Conservation (phyloP, 2,113 vertebrate genomes). For the Bos indicus region DNA sequence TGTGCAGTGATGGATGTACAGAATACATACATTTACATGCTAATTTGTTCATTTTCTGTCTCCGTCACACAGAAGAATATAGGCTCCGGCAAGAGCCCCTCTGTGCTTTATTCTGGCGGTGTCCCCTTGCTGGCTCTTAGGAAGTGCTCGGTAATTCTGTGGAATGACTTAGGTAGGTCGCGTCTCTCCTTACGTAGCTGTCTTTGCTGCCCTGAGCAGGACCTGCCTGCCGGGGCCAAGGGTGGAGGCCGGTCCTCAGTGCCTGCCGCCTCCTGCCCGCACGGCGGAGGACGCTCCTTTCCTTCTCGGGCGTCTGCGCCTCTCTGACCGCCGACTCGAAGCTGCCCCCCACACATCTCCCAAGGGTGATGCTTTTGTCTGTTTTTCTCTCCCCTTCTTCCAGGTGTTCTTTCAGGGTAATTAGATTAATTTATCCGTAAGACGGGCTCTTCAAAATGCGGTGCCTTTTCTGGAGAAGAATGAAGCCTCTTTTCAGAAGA, state of each 20-base stretch:
- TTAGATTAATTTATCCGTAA: not conserved
- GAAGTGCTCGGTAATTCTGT: not conserved
- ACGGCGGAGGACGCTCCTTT: rapidly evolving
- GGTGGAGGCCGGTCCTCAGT: not conserved
- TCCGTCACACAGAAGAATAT: not conserved
- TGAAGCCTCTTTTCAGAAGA: not conserved
- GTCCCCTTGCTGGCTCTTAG: not conserved
- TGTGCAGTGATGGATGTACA: not conserved
- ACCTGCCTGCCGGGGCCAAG: not conserved
- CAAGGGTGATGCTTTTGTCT: not conserved
- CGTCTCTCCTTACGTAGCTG: not conserved
- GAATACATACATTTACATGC: no score
- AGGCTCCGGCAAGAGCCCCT: not conserved
- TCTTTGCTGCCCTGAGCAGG: not conserved
- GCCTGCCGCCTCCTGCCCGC: not conserved
- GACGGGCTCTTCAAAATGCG: not conserved
- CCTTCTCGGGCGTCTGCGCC: not conserved
- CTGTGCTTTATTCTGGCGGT: not conserved
- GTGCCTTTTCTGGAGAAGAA: not conserved
- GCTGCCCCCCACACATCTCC: not conserved
- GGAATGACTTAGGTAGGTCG: no score
- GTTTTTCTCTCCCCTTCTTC: not conserved
- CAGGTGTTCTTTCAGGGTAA: not conserved
- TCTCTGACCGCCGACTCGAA: rapidly evolving
- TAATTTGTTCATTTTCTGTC: not conserved